Evolutionary conservation across 2,113 vertebrate genomes (phyloP), one percentile per base, ranked within the genome.

Genomic region (Oncorhynchus kisutch): DNA sequence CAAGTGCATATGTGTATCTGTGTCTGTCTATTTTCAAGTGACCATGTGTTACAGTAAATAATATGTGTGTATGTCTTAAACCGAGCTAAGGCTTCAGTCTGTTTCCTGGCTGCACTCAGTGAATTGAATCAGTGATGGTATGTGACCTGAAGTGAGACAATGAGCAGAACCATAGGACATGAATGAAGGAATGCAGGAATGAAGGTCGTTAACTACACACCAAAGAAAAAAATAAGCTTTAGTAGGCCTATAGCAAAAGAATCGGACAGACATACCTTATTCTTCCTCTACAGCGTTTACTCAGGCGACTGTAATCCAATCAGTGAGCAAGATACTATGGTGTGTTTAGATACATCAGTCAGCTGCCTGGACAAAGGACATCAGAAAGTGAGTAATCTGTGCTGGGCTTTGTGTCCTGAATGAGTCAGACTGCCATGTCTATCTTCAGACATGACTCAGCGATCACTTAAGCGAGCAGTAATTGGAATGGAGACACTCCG

Each of bases 341-440:
- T 45, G 78, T 84, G 77, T 73, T 86, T 82, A 83, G 81, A 85
- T 75, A 70, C 82, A 89, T 90, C 85, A 78, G 87, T 88, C 90
- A 88, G 84, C 71, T 85, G 79, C 82, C 84, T 14, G 73, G 84
- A 89, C 84, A 83, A 84, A 89, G 86, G 86, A 86, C 84, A 85
- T 89, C 81, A 31, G 84, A 54, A 78, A 86, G 85, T 93, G 92
- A 93, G 86, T 92, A 91, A 92, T 89, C 85, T 87, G 84, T 22
- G 78, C 82, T 90, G 81, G 62, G 84, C 86, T 92, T 76, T 72
- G 87, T 85, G 80, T 90, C 90, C 88, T 89, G 85, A 85, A 86
- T 91, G 88, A 91, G 88, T 90, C 88, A 90, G 82, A 80, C 82
- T 86, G 89, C 87, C 87, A 86, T 86, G 85, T 88, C 83, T 82